Evolutionary conservation across 2,113 vertebrate genomes (phyloP).

Genomic region (Dolichallabes microphthalmus): DNA sequence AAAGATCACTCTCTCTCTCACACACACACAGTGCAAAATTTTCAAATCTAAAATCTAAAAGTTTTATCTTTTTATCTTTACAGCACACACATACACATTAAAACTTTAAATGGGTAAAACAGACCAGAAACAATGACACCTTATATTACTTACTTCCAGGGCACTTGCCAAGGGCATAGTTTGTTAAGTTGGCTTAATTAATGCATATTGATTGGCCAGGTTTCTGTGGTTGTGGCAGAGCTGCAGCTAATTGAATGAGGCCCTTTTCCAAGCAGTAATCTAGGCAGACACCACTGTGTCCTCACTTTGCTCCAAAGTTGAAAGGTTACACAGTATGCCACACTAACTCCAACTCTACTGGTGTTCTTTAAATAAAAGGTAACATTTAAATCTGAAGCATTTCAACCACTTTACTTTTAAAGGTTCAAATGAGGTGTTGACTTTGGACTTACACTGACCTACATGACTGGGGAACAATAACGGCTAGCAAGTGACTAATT

Average conservation of each 20-base stretch:
- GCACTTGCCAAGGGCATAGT: slow-evolving; percentile 29
- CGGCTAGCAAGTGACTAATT: slow-evolving; percentile 53
- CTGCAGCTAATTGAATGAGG: slow-evolving; percentile 16
- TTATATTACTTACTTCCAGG: slow-evolving; percentile 13
- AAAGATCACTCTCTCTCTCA: slow-evolving; percentile 22
- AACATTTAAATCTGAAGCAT: slow-evolving; percentile 30
- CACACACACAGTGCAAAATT: slow-evolving; percentile 7
- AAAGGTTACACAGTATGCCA: slow-evolving; percentile 36
- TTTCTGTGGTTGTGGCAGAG: slow-evolving; percentile 19
- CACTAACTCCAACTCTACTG: slow-evolving; percentile 17
- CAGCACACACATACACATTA: neutral
- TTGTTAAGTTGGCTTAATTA: slow-evolving; percentile 42
- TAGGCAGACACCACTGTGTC: slow-evolving; percentile 1
- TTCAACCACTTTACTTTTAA: slow-evolving; percentile 37
- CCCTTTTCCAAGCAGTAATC: slow-evolving; percentile 24
- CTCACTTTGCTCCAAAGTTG: slow-evolving; percentile 32
- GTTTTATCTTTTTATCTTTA: slow-evolving; percentile 21
- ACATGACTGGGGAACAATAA: slow-evolving; percentile 56
- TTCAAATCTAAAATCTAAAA: slow-evolving; percentile 24
- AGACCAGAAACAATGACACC: slow-evolving; percentile 19
- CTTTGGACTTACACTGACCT: slow-evolving; percentile 61
- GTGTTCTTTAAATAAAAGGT: slow-evolving; percentile 27
- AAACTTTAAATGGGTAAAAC: neutral
- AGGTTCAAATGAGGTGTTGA: slow-evolving; percentile 56
- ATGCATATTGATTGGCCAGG: slow-evolving; percentile 40